Evolutionary conservation across 2,888 invertebrate species (phyloP).

Genomic region (Girardia tigrina): DNA sequence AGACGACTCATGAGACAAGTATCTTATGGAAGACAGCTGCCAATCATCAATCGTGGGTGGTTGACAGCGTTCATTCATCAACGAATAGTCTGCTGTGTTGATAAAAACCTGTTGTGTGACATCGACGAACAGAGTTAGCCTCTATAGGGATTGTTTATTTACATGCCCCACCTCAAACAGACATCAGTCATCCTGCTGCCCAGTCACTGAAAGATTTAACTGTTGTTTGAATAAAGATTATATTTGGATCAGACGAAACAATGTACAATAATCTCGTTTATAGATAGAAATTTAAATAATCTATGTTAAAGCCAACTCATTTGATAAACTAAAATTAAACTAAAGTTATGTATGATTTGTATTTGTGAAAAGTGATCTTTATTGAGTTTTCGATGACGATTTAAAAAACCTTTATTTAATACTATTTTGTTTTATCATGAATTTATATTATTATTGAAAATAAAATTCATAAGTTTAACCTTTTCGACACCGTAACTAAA

Average conservation of each 20-base stretch:
- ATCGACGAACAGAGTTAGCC: slow-evolving; percentile 18
- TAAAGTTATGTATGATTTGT: too few species aligned
- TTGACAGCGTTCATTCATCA: slow-evolving; percentile 20
- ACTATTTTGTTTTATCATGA: too few species aligned
- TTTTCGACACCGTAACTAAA: too few species aligned
- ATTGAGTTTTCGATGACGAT: too few species aligned
- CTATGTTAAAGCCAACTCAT: not conserved
- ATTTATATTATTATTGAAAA: too few species aligned
- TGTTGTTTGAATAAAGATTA: not conserved
- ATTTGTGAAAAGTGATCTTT: too few species aligned
- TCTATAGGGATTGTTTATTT: slow-evolving; percentile 23
- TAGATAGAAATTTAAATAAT: not conserved
- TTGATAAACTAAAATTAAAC: too few species aligned
- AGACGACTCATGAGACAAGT: not conserved
- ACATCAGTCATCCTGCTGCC: slow-evolving; percentile 23
- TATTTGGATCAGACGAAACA: slow-evolving; percentile 11
- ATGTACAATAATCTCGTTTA: not conserved
- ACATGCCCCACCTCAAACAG: slow-evolving; percentile 23
- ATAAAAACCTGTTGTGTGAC: slow-evolving; percentile 23
- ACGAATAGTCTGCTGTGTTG: slow-evolving; percentile 23
- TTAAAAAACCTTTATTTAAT: too few species aligned
- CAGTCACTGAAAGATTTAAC: slow-evolving; percentile 20
- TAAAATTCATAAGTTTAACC: too few species aligned
- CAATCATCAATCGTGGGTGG: slow-evolving; percentile 14
- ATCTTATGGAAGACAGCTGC: slow-evolving; percentile 17